Base-by-base conservation (phyloP, 2,113 vertebrate species). In the Chaenocephalus aceratus region DNA sequence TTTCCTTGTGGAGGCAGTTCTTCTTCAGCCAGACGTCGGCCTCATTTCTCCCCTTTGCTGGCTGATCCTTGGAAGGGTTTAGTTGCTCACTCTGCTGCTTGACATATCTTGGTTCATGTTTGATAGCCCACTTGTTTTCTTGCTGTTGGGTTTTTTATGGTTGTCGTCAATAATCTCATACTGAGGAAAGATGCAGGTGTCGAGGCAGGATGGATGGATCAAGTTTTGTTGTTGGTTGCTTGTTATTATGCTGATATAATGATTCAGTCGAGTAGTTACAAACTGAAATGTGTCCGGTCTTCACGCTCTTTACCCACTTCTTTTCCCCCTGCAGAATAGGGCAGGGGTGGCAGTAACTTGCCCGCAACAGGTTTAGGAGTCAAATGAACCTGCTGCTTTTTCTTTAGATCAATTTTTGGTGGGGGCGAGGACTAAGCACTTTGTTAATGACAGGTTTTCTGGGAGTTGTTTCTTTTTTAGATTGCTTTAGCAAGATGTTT, bases 151-250 rank as follows among this genome's bases (percentile, higher is more conserved):
- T 48, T 76, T 46, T 16, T 85, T 68, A 0, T 0, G 0, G 0
- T 2, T 21, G 0, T 45, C 11, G 6, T 94, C 88, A 64, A 95
- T 13, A 53, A 96, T 89, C 79, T 93, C 87, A 3, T 90, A 90
- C 10, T 70, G 30, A 0, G 95, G 94, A 10, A 46, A 4, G 68
- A 96, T 57, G 64, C 86, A 84, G 36, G 36, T 65, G 89, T 45
- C 13, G 2, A 0, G 93, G 94, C 0, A 88, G 9, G 8, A 14
- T 41, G 4, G 63, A 18, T 0, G 66, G 79, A 5, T 93, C 69
- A 74, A 91, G 72, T 59, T 21, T 87, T 5, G 15, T 63, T 13
- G 79, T 12, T 5, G 48, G 4, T 0, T 18, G n/a, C 12, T 30
- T 1, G 15, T 16, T 59, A 12, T 81, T 79, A 0, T 44, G 1